Conservation (phyloP, 2,797 vertebrate species). For the Rhabdophis nuchalis region DNA sequence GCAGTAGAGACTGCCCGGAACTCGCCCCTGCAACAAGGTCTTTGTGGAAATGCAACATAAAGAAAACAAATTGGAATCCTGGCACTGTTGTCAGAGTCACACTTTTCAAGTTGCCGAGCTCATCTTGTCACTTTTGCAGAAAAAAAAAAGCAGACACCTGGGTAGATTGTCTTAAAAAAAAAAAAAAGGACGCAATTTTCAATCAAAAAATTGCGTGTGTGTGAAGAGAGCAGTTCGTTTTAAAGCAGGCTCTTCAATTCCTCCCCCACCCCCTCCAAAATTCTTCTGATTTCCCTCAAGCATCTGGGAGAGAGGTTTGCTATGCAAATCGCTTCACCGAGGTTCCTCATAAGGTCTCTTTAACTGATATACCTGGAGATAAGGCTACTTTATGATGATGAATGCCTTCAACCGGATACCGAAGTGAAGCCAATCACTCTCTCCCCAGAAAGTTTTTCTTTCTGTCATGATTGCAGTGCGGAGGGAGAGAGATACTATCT, state of each 20-base stretch:
- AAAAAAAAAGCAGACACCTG: not conserved
- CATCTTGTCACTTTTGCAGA: not conserved
- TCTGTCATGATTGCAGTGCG: not conserved
- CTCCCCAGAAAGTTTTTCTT: not conserved
- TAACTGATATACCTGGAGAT: not conserved
- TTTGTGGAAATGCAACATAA: not conserved
- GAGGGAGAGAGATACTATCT: slow-evolving; percentile 29
- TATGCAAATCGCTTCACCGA: not conserved
- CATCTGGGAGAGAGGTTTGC: not conserved
- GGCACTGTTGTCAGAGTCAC: not conserved
- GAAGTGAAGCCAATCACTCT: not conserved
- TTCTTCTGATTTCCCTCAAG: not conserved
- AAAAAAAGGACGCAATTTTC: not conserved
- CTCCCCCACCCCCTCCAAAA: not conserved
- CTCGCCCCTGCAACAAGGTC: no score
- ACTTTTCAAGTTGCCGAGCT: not conserved
- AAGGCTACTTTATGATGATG: not conserved
- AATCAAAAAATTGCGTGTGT: not conserved
- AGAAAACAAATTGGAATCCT: not conserved
- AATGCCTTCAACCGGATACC: not conserved
- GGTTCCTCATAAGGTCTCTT: not conserved
- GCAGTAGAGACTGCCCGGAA: no score
- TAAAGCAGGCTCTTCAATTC: not conserved
- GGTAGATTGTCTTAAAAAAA: not conserved
- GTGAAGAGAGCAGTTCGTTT: not conserved